Conservation (phyloP, 2,113 vertebrate genomes). For the Antennarius striatus region DNA sequence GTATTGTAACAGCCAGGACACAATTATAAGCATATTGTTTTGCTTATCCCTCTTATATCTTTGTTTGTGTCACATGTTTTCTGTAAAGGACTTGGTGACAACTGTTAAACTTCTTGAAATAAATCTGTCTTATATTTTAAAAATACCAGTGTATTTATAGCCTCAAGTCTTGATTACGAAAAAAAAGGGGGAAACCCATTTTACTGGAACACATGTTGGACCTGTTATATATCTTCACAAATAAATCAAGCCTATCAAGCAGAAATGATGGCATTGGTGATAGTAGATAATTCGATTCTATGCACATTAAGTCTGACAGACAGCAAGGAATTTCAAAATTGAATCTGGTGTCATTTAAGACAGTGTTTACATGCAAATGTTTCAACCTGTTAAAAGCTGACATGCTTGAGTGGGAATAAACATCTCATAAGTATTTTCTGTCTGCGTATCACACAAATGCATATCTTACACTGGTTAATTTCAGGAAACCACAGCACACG, state of each 20-base stretch:
- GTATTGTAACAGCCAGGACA: slow-evolving; percentile 35
- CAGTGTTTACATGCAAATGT: slow-evolving; percentile 13
- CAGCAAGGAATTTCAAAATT: neutral
- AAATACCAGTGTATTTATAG: slow-evolving; percentile 16
- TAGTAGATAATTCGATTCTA: neutral
- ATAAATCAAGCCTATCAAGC: slow-evolving; percentile 9
- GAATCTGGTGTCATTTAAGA: slow-evolving; percentile 12
- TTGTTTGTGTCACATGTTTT: slow-evolving; percentile 47
- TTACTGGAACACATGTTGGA: neutral
- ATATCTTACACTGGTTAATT: slow-evolving; percentile 3
- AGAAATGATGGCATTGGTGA: neutral
- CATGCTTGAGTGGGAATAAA: slow-evolving; percentile 39
- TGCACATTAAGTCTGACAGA: neutral
- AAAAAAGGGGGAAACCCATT: neutral
- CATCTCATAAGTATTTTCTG: slow-evolving; percentile 19
- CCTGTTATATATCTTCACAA: slow-evolving; percentile 8
- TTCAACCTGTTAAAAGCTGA: slow-evolving; percentile 17
- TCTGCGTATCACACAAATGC: slow-evolving; percentile 14
- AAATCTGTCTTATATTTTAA: slow-evolving; percentile 72
- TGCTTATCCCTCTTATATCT: slow-evolving; percentile 40
- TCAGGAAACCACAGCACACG: slow-evolving; percentile 30
- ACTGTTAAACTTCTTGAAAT: slow-evolving; percentile 51
- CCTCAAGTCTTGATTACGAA: slow-evolving; percentile 8
- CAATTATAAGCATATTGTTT: slow-evolving; percentile 49
- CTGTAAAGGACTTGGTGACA: slow-evolving; percentile 61